Conservation (phyloP, 1,140 invertebrate species). For the Leptinotarsa undecemlineata region DNA sequence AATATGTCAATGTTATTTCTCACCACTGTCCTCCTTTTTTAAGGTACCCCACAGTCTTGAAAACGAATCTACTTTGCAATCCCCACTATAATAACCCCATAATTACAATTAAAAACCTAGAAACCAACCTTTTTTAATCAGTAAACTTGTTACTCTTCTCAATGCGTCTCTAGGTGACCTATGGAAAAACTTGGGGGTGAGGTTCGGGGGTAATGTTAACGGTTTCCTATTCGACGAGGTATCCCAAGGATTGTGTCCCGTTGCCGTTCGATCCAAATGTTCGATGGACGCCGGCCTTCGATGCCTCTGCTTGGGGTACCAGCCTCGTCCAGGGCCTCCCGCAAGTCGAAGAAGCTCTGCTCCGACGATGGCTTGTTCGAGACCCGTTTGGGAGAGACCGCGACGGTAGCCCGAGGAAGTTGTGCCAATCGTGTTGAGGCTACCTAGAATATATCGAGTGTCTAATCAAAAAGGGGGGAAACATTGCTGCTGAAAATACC, state of each 20-base stretch:
- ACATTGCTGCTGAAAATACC: too few relatives aligned
- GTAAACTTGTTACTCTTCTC: constrained; percentile 81
- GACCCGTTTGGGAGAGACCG: constrained; percentile 41
- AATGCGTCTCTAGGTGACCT: constrained; percentile 82
- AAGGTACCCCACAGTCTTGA: too few relatives aligned
- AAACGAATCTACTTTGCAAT: too few relatives aligned
- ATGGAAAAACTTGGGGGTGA: constrained; percentile 83
- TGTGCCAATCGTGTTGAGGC: constrained; percentile 60
- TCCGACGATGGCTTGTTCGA: constrained; percentile 64
- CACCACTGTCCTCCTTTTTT: too few relatives aligned
- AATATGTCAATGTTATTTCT: too few relatives aligned
- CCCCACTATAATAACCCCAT: too few relatives aligned
- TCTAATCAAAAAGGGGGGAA: not conserved
- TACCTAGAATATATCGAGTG: constrained; percentile 45
- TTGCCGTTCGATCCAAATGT: constrained; percentile 74
- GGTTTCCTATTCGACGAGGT: constrained; percentile 66
- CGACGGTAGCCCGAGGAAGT: constrained; percentile 45
- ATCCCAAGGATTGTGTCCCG: constrained; percentile 57
- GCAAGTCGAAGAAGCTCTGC: constrained; percentile 76
- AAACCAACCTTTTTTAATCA: constrained; percentile 78
- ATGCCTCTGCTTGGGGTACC: constrained; percentile 77
- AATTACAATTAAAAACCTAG: not conserved
- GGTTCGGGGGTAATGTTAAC: constrained; percentile 78
- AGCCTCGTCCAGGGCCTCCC: constrained; percentile 78
- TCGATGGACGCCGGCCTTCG: constrained; percentile 80